Evolutionary conservation across 1,140 invertebrate genomes (phyloP).

Genomic region (Pseudomyrmex cubaensis): DNA sequence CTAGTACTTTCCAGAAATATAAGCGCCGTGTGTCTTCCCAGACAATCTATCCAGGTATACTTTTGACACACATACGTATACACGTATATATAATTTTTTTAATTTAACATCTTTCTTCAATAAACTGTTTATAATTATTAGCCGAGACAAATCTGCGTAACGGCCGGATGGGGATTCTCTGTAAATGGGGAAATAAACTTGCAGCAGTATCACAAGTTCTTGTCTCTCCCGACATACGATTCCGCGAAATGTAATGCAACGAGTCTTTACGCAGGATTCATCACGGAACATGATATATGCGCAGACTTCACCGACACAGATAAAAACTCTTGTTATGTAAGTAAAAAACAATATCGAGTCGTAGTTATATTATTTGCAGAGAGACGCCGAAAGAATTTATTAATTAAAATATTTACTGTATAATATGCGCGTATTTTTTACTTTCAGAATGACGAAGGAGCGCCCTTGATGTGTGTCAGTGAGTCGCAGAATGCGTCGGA

Average conservation of each 20-base stretch:
- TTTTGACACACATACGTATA: neutral
- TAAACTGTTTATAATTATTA: conserved; percentile 73
- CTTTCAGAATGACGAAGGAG: conserved; percentile 88
- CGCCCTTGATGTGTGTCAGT: conserved; percentile 88
- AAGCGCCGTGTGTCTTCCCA: conserved; percentile 87
- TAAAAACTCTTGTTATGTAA: conserved; percentile 87
- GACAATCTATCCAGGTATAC: conserved; percentile 80
- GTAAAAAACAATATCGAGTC: neutral
- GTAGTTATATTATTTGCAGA: neutral
- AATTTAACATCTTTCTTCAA: conserved; percentile 14
- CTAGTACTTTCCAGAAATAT: conserved; percentile 85
- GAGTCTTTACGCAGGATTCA: conserved; percentile 87
- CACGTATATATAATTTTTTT: neutral
- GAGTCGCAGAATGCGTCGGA: conserved; percentile 83
- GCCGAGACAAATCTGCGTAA: conserved; percentile 86
- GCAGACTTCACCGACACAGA: conserved; percentile 86
- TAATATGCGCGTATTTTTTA: neutral
- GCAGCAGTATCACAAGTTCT: conserved; percentile 86
- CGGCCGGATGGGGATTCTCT: conserved; percentile 87
- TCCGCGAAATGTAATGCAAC: conserved; percentile 87
- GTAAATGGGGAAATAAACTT: conserved; percentile 85
- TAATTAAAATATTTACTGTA: neutral
- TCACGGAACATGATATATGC: conserved; percentile 86
- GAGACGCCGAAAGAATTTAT: neutral
- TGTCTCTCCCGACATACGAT: conserved; percentile 86